Conservation (phyloP, 2,113 vertebrate species). For the Pedionomus torquatus region DNA sequence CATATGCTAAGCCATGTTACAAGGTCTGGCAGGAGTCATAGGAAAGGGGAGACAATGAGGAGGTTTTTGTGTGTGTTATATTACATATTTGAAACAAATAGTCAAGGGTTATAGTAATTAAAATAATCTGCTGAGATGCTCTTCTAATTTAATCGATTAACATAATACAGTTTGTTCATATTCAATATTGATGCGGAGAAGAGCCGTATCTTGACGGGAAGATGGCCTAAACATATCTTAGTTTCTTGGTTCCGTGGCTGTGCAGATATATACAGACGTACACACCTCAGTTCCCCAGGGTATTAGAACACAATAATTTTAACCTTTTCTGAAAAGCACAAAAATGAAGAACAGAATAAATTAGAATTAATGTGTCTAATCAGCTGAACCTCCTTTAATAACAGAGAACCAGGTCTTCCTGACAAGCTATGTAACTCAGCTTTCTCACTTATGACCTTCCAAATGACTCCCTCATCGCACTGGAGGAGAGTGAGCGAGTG, state of each 20-base stretch:
- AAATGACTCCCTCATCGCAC: background rate
- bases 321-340: background rate
- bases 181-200: background rate
- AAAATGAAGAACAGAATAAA: background rate
- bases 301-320: background rate
- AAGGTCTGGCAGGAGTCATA: background rate
- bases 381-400: background rate
- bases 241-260: background rate
- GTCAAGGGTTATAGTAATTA: background rate
- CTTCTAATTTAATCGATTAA: background rate
- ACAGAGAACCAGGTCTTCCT: background rate
- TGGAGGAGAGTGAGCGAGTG: rapidly evolving
- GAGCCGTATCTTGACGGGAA: background rate
- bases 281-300: rapidly evolving
- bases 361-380: background rate
- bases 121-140: background rate
- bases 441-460: background rate
- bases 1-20: background rate
- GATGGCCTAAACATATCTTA: background rate
- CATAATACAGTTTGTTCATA: background rate
- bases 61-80: background rate
- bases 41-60: background rate
- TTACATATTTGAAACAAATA: background rate
- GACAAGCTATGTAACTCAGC: background rate
- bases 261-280: background rate